A percentile compares a stretch with the other conserved stretches of the same genome.
Conservation (phyloP, 2,113 vertebrate genomes). For the Muscicapa adusta region DNA sequence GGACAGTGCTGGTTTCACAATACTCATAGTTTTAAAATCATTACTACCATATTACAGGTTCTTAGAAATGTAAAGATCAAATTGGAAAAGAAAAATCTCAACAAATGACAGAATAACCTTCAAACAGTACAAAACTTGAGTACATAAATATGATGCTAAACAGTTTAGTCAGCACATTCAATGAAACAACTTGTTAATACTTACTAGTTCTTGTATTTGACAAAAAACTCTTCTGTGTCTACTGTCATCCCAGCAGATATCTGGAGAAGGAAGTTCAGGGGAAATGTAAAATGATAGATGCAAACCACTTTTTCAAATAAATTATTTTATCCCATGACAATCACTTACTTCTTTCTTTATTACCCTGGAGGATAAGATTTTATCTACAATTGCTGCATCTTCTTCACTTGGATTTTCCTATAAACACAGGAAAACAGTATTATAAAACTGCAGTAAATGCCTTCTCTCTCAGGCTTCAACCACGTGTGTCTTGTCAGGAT, state of each 20-base stretch:
- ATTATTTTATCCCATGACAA: neutral
- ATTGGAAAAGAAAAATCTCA: neutral
- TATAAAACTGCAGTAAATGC: neutral
- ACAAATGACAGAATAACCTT: neutral
- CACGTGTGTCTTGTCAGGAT: neutral
- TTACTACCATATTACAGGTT: neutral
- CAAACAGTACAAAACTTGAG: neutral
- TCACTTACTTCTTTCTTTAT: slow-evolving; percentile 91
- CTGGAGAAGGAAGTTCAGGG: slow-evolving; percentile 69
- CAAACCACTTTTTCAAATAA: neutral
- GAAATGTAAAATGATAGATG: neutral
- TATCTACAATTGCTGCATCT: slow-evolving; percentile 97
- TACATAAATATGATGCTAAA: neutral
- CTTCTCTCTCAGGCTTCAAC: neutral
- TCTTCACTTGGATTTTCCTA: slow-evolving; percentile 98
- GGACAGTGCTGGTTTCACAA: neutral
- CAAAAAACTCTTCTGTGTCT: slow-evolving; percentile 95
- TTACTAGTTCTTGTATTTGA: slow-evolving; percentile 99
- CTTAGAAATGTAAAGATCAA: neutral
- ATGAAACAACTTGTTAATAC: slow-evolving; percentile 39
- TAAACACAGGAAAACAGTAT: neutral
- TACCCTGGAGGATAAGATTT: slow-evolving; percentile 92
- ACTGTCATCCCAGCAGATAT: slow-evolving; percentile 85
- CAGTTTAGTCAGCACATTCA: neutral
- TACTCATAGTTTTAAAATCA: neutral